phyloP scores from a whole-genome alignment of 2,113 vertebrate species.

The Ageneiosus marmoratus region DNA sequence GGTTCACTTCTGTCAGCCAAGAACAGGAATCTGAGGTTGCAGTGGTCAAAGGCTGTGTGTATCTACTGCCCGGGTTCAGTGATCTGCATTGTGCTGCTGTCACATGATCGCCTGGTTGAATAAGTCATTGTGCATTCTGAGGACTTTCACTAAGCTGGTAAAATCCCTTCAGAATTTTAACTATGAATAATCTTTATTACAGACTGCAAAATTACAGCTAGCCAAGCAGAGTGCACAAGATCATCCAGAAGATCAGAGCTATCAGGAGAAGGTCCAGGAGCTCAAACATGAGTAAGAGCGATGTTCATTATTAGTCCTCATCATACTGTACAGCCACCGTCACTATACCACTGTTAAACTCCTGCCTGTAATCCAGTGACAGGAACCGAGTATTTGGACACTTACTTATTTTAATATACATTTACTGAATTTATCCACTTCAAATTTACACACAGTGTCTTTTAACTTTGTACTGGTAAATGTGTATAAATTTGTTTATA shows the following conservation, averaged over 20 bases:
- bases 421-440: neutral
- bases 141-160: neutral
- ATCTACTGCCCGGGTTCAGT: too few species aligned
- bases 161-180: neutral
- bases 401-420: neutral
- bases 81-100: too few species aligned
- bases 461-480: neutral
- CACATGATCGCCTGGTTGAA: too few species aligned
- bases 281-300: slow-evolving; percentile 82
- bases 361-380: neutral
- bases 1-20: too few species aligned
- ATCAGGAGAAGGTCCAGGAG: slow-evolving; percentile 78
- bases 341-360: neutral
- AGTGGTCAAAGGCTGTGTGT: too few species aligned
- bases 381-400: neutral
- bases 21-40: too few species aligned
- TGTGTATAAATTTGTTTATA: neutral
- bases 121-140: neutral
- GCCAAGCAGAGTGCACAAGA: slow-evolving; percentile 82
- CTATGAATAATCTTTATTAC: slow-evolving; percentile 42
- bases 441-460: neutral
- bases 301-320: neutral
- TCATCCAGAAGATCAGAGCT: slow-evolving; percentile 74
- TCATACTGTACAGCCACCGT: neutral
- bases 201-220: slow-evolving; percentile 88